These are phyloP conservation scores for Stenoptilia bipunctidactyla DNA, from an alignment of 2,888 invertebrate species.

Conservation along the genomic window DNA sequence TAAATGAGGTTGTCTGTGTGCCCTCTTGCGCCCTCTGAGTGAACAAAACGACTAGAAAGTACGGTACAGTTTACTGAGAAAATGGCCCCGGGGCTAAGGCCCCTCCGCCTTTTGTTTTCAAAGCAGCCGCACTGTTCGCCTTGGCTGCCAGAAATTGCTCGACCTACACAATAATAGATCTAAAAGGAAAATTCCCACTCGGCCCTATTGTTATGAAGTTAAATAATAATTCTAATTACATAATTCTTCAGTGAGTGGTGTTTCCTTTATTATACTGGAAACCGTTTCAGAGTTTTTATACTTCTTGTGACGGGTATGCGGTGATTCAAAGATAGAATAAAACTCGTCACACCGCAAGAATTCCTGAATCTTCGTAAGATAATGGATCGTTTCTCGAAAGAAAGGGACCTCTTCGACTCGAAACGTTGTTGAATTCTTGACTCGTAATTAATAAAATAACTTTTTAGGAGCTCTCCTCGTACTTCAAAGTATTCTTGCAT, in stretches of 20 bases:
- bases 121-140: conserved; percentile 23
- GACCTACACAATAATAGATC: conserved; percentile 5
- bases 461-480: conserved; percentile 67
- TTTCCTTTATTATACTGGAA: too few relatives aligned
- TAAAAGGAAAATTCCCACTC: too few relatives aligned
- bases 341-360: conserved; percentile 48
- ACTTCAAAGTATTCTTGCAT: conserved; percentile 70
- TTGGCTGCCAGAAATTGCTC: conserved; percentile 10
- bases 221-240: too few relatives aligned
- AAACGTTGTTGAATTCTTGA: conserved; percentile 70
- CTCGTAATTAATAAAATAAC: conserved; percentile 72
- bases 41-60: conserved; percentile 51
- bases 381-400: conserved; percentile 64
- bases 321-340: neutral
- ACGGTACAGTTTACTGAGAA: conserved; percentile 50
- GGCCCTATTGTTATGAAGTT: too few relatives aligned
- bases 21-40: conserved; percentile 40
- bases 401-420: conserved; percentile 61
- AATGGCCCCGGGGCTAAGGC: conserved; percentile 47
- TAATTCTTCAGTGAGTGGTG: too few relatives aligned
- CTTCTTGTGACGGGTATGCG: neutral
- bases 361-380: conserved; percentile 70
- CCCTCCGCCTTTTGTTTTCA: conserved; percentile 56
- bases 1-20: conserved; percentile 45
- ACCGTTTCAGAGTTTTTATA: neutral